These are phyloP conservation scores for Lophius americanus DNA, from an alignment of 2,797 vertebrate genomes.

Conservation along the genomic window DNA sequence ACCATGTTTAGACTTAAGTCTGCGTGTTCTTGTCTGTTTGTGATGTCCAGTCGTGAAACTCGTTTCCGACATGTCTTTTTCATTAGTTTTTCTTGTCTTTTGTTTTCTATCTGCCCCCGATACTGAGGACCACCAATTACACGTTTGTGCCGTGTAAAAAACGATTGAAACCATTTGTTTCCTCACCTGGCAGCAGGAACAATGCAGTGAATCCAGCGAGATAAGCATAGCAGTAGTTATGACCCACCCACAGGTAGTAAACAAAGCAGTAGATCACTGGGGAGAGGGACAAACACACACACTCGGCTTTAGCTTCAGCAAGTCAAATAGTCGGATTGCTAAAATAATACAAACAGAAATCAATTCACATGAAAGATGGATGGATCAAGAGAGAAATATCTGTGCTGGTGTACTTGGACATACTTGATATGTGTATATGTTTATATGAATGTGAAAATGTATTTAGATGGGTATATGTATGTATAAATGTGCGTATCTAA, in stretches of 20 bases:
- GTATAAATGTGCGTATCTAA: no score
- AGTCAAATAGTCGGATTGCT: no score
- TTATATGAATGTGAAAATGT: no score
- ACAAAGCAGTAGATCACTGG: conserved; percentile 82
- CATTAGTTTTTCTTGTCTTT: background rate
- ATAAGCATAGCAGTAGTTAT: conserved; percentile 80
- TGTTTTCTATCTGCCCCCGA: background rate
- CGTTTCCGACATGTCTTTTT: background rate
- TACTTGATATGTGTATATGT: no score
- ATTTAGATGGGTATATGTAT: no score
- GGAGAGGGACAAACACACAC: conserved; percentile 8
- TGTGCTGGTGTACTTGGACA: no score
- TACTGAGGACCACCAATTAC: background rate
- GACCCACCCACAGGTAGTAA: conserved; percentile 79
- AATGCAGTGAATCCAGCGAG: conserved; percentile 82
- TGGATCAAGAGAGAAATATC: no score
- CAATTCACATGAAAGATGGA: no score
- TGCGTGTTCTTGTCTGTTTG: no score
- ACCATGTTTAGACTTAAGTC: no score
- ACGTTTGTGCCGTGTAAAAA: background rate
- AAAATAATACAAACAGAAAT: no score
- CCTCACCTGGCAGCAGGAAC: conserved; percentile 79
- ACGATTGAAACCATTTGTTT: background rate
- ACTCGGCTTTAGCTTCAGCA: background rate
- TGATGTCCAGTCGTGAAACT: no score